phyloP scores from a whole-genome alignment of 2,888 invertebrate species.

The Augiades crinisus region DNA sequence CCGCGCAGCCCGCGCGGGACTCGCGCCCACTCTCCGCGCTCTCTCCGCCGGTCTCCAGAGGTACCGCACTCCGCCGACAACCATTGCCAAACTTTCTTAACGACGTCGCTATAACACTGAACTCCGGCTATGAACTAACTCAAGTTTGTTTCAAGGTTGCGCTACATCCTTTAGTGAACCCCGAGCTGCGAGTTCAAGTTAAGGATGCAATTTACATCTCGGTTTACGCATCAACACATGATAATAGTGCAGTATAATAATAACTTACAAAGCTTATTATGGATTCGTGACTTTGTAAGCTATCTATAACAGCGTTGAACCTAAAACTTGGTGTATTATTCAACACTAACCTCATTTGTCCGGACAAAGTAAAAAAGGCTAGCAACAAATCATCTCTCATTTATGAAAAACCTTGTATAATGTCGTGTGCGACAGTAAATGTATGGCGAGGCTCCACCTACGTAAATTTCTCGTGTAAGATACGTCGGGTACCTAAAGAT shows the following conservation, averaged over 20 bases:
- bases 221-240: background rate
- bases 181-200: slow-evolving; percentile 16
- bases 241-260: background rate
- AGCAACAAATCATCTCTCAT: slow-evolving; percentile 58
- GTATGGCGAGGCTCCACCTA: slow-evolving; percentile 58
- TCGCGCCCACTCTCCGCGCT: slow-evolving; percentile 75
- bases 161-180: slow-evolving; percentile 21
- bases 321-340: slow-evolving; percentile 38
- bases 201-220: background rate
- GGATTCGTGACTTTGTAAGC: background rate
- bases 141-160: slow-evolving; percentile 73
- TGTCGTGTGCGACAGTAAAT: slow-evolving; percentile 49
- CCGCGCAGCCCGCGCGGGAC: slow-evolving; percentile 75
- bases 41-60: slow-evolving; percentile 90
- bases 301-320: background rate
- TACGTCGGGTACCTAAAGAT: slow-evolving; percentile 56
- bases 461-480: slow-evolving; percentile 59
- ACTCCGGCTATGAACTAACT: slow-evolving; percentile 68
- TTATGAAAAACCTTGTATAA: slow-evolving; percentile 59
- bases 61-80: slow-evolving; percentile 73
- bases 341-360: slow-evolving; percentile 34
- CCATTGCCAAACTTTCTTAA: slow-evolving; percentile 72
- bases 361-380: slow-evolving; percentile 39
- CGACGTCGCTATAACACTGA: slow-evolving; percentile 67
- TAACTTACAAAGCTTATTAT: background rate